These are phyloP conservation scores for Sinotaia quadrata DNA, from an alignment of 2,888 invertebrate species.

Conservation along the genomic window DNA sequence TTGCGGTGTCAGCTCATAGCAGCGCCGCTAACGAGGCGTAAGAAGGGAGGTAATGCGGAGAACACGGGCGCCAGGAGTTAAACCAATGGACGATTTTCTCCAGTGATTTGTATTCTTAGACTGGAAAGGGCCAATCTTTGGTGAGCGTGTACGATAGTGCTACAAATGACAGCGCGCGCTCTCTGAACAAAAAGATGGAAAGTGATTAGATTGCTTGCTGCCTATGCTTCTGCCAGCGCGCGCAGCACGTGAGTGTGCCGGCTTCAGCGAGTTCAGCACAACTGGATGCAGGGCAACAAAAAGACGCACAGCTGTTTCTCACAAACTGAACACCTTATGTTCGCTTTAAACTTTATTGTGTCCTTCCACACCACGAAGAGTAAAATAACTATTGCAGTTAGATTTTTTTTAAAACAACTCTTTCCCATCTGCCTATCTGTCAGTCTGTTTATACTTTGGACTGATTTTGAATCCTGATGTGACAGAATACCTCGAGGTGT, in stretches of 20 bases:
- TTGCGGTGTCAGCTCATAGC: conserved; percentile 27
- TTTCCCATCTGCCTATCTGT: no score
- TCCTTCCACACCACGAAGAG: no score
- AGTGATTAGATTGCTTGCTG: conserved; percentile 39
- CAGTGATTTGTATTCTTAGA: conserved; percentile 38
- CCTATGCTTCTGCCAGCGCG: neutral
- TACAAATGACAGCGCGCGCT: conserved; percentile 37
- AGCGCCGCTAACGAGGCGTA: conserved; percentile 35
- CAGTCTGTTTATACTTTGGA: no score
- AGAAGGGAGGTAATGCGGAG: conserved; percentile 37
- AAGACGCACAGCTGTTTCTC: no score
- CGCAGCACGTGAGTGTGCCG: neutral
- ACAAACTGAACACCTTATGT: no score
- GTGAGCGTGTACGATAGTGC: conserved; percentile 29
- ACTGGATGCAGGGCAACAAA: no score
- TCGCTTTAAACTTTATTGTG: no score
- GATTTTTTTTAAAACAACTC: no score
- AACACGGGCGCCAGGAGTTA: conserved; percentile 35
- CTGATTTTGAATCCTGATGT: no score
- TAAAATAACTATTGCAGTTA: no score
- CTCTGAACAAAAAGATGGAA: conserved; percentile 36
- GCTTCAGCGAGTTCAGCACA: no score
- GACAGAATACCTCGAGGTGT: no score
- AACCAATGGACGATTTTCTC: conserved; percentile 36
- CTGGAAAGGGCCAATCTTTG: conserved; percentile 33